phyloP scores from a whole-genome alignment of 2,113 vertebrate species.

The Herpailurus yagouaroundi region DNA sequence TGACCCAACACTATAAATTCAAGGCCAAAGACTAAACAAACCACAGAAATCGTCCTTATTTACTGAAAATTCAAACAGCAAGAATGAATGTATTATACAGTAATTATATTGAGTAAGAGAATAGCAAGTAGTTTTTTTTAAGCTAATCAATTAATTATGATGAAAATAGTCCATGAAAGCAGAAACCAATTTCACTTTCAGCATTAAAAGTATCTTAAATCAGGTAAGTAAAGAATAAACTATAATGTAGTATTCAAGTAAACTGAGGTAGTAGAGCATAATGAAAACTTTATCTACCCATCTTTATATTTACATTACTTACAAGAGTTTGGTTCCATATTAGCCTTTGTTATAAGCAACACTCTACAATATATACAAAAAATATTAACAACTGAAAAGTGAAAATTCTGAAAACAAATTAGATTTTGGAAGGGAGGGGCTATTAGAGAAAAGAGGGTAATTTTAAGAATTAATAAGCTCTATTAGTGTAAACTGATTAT shows the following conservation, averaged over 20 bases:
- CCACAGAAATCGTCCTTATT: constrained; percentile 35
- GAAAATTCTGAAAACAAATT: constrained; percentile 73
- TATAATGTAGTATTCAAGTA: constrained; percentile 83
- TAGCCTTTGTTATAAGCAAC: constrained; percentile 72
- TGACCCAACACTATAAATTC: constrained; percentile 58
- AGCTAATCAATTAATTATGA: constrained; percentile 37
- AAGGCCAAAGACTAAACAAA: constrained; percentile 61
- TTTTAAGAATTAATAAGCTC: constrained; percentile 62
- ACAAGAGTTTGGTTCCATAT: constrained; percentile 81
- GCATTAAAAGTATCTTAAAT: constrained; percentile 72
- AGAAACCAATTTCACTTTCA: constrained; percentile 66
- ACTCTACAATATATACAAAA: constrained; percentile 74
- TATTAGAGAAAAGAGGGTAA: constrained; percentile 77
- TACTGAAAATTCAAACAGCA: constrained; percentile 62
- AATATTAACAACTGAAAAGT: constrained; percentile 54
- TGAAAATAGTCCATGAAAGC: constrained; percentile 47
- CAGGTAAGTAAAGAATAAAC: constrained; percentile 75
- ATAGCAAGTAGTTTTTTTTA: not conserved
- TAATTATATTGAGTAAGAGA: constrained; percentile 50
- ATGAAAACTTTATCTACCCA: constrained; percentile 81
- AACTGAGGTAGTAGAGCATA: constrained; percentile 89
- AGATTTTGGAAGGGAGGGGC: constrained; percentile 70
- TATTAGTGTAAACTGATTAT: constrained; percentile 75
- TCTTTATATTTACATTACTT: constrained; percentile 83
- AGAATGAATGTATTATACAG: constrained; percentile 16